Percentiles rank a stretch among this genome's conserved stretches.
These are phyloP conservation scores for Drosophila rubida DNA, from an alignment of 2,888 invertebrate species.

Conservation along the genomic window DNA sequence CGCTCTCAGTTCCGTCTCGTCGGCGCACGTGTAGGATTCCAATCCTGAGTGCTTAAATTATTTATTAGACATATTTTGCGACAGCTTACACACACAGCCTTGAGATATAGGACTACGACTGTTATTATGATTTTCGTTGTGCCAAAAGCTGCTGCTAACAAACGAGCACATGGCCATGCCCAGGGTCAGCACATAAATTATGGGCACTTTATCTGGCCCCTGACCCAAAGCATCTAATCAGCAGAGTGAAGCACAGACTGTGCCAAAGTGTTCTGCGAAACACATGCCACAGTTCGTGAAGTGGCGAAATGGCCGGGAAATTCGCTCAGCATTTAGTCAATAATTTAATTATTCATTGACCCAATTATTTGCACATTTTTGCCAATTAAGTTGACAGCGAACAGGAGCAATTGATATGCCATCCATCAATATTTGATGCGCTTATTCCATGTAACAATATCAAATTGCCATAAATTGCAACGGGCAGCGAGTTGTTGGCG, in stretches of 20 bases:
- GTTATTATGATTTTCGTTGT: conserved; percentile 57
- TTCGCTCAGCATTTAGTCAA: conserved; percentile 13
- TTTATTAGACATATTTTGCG: conserved; percentile 76
- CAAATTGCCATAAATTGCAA: conserved; percentile 24
- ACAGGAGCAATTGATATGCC: conserved; percentile 29
- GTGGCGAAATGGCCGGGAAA: background rate
- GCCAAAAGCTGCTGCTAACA: conserved; percentile 50
- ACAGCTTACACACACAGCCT: conserved; percentile 60
- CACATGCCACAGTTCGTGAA: background rate
- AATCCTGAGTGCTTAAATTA: conserved; percentile 71
- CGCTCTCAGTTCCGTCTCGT: background rate
- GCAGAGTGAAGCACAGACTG: conserved; percentile 22
- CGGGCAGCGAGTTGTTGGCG: conserved; percentile 22
- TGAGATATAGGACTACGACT: conserved; percentile 40
- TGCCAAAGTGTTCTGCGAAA: background rate
- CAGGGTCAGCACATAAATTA: conserved; percentile 63
- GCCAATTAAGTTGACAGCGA: conserved; percentile 60
- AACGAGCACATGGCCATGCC: conserved; percentile 53
- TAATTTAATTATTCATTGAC: conserved; percentile 62
- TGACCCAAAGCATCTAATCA: conserved; percentile 61
- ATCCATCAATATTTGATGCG: conserved; percentile 41
- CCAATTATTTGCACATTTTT: conserved; percentile 59
- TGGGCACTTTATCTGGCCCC: conserved; percentile 25
- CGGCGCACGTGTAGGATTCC: conserved; percentile 2
- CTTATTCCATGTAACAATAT: conserved; percentile 35